These are phyloP conservation scores for Albula goreensis DNA, from an alignment of 2,113 vertebrate genomes.

Conservation along the genomic window DNA sequence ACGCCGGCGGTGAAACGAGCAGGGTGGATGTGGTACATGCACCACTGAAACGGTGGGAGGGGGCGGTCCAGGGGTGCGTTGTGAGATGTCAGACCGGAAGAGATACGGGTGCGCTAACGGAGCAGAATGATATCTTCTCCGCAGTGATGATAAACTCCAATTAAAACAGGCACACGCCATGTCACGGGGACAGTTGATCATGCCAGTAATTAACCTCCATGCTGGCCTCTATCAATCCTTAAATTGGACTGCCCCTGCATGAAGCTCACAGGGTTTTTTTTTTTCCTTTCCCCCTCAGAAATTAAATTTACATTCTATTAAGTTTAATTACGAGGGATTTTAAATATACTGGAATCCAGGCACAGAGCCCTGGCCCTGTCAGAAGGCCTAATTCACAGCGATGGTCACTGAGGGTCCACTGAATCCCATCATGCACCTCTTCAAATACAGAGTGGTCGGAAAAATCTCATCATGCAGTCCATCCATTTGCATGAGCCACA, in stretches of 20 bases:
- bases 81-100: conserved; percentile 53
- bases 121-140: conserved; percentile 65
- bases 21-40: not conserved
- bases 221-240: conserved; percentile 74
- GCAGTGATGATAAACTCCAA: conserved; percentile 70
- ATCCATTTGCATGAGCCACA: not conserved
- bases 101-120: conserved; percentile 37
- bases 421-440: conserved; percentile 44
- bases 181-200: conserved; percentile 76
- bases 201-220: conserved; percentile 76
- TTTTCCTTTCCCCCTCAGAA: conserved; percentile 54
- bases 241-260: conserved; percentile 59
- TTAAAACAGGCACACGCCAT: conserved; percentile 70
- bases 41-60: conserved; percentile 26
- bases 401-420: conserved; percentile 32
- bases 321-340: conserved; percentile 80
- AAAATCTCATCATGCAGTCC: conserved; percentile 22
- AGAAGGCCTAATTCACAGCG: conserved; percentile 62
- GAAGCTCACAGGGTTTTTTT: conserved; percentile 57
- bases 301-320: conserved; percentile 83
- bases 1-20: not conserved
- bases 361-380: conserved; percentile 62
- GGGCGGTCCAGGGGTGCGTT: not conserved
- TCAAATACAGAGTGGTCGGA: conserved; percentile 5
- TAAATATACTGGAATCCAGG: conserved; percentile 74